These are phyloP conservation scores for Crioceris asparagi DNA, from an alignment of 2,888 invertebrate genomes.

Conservation along the genomic window DNA sequence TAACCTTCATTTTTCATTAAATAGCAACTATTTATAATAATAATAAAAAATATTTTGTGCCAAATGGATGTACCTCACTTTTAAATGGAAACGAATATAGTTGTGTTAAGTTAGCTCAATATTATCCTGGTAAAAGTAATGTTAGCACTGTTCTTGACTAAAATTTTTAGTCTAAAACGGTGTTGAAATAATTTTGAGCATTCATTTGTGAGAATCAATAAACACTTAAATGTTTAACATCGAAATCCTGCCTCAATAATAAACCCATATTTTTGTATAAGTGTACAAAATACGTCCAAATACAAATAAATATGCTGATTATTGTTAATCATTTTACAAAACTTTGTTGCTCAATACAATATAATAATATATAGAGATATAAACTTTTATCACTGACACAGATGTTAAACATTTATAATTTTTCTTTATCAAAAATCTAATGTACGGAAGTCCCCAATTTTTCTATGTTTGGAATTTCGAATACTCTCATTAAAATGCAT, in stretches of 20 bases:
- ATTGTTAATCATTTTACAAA: constrained; percentile 28
- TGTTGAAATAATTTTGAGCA: no score
- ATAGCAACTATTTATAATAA: constrained; percentile 16
- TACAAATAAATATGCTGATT: constrained; percentile 14
- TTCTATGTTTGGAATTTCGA: no score
- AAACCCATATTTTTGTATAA: constrained; percentile 32
- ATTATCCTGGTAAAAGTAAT: no score
- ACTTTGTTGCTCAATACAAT: constrained; percentile 23
- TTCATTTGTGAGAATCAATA: constrained; percentile 7
- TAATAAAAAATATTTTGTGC: constrained; percentile 45
- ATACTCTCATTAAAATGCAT: no score
- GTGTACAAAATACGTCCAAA: constrained; percentile 22
- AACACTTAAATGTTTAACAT: constrained; percentile 35
- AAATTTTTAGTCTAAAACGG: no score
- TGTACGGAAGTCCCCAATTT: no score
- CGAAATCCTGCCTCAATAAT: constrained; percentile 29
- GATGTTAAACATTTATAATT: constrained; percentile 37
- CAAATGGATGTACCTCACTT: constrained; percentile 69
- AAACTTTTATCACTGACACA: constrained; percentile 14
- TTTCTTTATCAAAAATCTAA: no score
- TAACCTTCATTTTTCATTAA: no score
- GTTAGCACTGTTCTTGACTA: no score
- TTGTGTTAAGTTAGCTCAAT: no score
- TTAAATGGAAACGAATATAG: no score
- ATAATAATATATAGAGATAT: constrained; percentile 18